Evolutionary conservation across 53 echinoderm and acorn worm species (phyloP).

Genomic region (Holothuria leucospilota): DNA sequence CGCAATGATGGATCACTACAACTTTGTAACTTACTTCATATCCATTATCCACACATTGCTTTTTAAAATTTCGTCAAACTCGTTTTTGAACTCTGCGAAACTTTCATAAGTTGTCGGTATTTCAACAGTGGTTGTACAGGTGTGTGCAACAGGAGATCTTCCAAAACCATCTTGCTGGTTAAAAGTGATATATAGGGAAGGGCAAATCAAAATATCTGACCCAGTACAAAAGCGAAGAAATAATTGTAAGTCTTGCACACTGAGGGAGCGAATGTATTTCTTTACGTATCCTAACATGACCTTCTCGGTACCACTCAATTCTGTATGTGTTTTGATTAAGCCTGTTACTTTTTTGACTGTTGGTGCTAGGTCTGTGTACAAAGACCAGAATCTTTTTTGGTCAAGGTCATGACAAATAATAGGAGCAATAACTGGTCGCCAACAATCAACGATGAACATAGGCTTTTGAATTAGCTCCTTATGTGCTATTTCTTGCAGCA

Average conservation of each 20-base stretch:
- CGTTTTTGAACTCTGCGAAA: background rate
- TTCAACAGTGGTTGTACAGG: background rate
- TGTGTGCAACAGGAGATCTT: background rate
- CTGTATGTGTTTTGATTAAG: background rate
- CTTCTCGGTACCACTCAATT: background rate
- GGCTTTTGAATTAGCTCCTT: slow-evolving; percentile 13
- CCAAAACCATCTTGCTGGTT: background rate
- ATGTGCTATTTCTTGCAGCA: background rate
- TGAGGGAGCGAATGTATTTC: background rate
- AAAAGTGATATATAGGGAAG: background rate
- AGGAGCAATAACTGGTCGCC: background rate
- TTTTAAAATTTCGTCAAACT: background rate
- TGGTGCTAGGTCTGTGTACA: slow-evolving; percentile 3
- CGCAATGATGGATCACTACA: no score
- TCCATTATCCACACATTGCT: background rate
- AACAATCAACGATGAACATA: background rate
- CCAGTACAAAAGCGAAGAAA: slow-evolving; percentile 13
- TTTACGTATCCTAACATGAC: background rate
- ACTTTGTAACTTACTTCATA: background rate
- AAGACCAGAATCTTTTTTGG: background rate
- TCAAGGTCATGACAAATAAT: background rate
- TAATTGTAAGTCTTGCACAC: background rate
- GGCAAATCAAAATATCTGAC: background rate
- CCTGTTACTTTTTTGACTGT: background rate
- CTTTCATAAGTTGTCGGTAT: background rate